Evolutionary conservation across 1,140 invertebrate species (phyloP).

Genomic region (Papilio helenus): DNA sequence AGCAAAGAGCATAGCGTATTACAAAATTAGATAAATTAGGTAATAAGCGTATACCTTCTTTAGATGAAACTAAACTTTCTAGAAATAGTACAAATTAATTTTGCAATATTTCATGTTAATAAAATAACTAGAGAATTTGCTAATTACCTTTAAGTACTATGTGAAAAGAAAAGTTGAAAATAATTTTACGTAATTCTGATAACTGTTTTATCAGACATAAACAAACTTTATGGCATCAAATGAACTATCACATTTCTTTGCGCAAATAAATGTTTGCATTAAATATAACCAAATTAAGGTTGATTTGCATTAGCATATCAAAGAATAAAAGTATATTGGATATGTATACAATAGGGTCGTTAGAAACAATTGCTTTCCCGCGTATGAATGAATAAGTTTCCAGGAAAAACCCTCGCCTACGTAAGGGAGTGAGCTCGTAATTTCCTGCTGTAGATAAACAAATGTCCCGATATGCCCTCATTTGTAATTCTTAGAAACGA

Average conservation of each 20-base stretch:
- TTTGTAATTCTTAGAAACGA: slow-evolving; percentile 35
- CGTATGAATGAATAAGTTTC: slow-evolving; percentile 16
- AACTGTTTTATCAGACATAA: too few relatives aligned
- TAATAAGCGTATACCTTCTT: slow-evolving; percentile 22
- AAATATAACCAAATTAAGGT: too few relatives aligned
- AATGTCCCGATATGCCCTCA: slow-evolving; percentile 30
- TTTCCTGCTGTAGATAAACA: slow-evolving; percentile 37
- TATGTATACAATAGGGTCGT: background rate
- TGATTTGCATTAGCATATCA: too few relatives aligned
- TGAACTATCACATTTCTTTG: too few relatives aligned
- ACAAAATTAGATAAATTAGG: slow-evolving; percentile 30
- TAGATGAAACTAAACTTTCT: background rate
- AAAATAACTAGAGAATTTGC: background rate
- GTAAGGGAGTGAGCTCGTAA: slow-evolving; percentile 18
- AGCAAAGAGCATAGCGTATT: slow-evolving; percentile 10
- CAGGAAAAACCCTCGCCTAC: slow-evolving; percentile 40
- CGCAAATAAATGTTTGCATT: too few relatives aligned
- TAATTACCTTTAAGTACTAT: too few relatives aligned
- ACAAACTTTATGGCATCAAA: too few relatives aligned
- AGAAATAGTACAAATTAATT: background rate
- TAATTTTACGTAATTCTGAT: too few relatives aligned
- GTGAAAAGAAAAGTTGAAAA: too few relatives aligned
- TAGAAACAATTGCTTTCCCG: background rate
- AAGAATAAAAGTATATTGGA: too few relatives aligned
- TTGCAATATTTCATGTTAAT: background rate